Conservation (phyloP, 2,797 vertebrate species). For the Kryptopterus vitreolus region DNA sequence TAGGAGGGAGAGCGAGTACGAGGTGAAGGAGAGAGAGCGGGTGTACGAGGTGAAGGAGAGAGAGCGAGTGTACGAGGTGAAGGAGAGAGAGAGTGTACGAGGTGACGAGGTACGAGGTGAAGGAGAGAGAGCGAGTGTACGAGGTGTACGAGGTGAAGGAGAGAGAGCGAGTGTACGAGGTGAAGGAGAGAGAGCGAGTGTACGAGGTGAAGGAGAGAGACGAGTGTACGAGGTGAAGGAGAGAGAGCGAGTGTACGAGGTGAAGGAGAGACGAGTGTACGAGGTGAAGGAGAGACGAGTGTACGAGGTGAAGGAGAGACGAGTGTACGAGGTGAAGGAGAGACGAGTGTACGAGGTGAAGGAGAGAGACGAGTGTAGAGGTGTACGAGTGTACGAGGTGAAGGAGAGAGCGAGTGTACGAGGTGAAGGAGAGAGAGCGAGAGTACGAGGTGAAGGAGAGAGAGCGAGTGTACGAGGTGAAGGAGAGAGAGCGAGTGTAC, state of each 20-base stretch:
- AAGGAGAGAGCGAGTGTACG: slow-evolving; percentile 47
- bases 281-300: slow-evolving; percentile 80
- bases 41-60: slow-evolving; percentile 7
- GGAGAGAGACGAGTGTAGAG: too few species aligned
- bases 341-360: slow-evolving; percentile 95
- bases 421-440: slow-evolving; percentile 78
- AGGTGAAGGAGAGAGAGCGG: slow-evolving; percentile 84
- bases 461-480: too few species aligned
- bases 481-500: slow-evolving; percentile 70
- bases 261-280: slow-evolving; percentile 95
- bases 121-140: slow-evolving; percentile 70
- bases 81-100: slow-evolving; percentile 47
- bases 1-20: slow-evolving; percentile 97
- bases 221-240: background rate
- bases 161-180: slow-evolving; percentile 11
- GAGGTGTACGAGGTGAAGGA: slow-evolving; percentile 79
- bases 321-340: too few species aligned
- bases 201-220: slow-evolving; percentile 96
- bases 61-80: too few species aligned
- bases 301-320: slow-evolving; percentile 4
- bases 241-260: too few species aligned
- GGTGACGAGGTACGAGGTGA: slow-evolving; percentile 70
- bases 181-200: too few species aligned
- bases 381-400: slow-evolving; percentile 1
- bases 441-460: slow-evolving; percentile 5